Conservation (phyloP, 1,140 invertebrate species). For the Anadara kagoshimensis region DNA sequence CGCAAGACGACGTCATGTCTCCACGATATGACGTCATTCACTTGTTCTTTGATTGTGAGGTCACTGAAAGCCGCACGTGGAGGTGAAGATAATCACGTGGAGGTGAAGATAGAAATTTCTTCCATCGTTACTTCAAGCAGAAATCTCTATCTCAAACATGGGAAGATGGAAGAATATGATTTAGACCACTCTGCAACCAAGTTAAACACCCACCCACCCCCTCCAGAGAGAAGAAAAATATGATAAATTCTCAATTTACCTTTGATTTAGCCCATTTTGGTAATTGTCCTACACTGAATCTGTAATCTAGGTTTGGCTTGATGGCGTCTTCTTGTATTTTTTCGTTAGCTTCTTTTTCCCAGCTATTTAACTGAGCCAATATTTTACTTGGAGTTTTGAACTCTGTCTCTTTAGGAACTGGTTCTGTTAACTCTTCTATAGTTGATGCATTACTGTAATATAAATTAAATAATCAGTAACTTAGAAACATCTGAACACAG, state of each 20-base stretch:
- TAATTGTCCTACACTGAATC: slow-evolving; percentile 86
- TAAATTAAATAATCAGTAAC: too few species aligned
- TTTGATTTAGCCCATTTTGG: slow-evolving; percentile 93
- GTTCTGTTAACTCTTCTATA: not conserved
- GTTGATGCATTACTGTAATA: too few species aligned
- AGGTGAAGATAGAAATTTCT: too few species aligned
- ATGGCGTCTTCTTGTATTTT: slow-evolving; percentile 11
- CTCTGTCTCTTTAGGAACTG: slow-evolving; percentile 24
- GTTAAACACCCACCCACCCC: not conserved
- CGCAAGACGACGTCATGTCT: too few species aligned
- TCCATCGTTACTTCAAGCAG: too few species aligned
- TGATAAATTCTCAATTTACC: slow-evolving; percentile 69
- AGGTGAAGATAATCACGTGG: too few species aligned
- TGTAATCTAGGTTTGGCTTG: slow-evolving; percentile 70
- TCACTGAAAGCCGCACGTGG: too few species aligned
- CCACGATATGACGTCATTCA: too few species aligned
- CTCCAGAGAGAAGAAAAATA: not conserved
- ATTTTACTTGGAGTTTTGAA: slow-evolving; percentile 44
- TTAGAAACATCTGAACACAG: too few species aligned
- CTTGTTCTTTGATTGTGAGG: too few species aligned
- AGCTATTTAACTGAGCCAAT: slow-evolving; percentile 18
- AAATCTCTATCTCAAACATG: not conserved
- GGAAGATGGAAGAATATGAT: not conserved
- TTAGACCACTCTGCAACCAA: not conserved
- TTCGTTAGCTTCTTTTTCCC: slow-evolving; percentile 11